Evolutionary conservation across 2,888 invertebrate species (phyloP), one percentile per base, ranked within the genome.

Genomic region (Drosophila anomelani): DNA sequence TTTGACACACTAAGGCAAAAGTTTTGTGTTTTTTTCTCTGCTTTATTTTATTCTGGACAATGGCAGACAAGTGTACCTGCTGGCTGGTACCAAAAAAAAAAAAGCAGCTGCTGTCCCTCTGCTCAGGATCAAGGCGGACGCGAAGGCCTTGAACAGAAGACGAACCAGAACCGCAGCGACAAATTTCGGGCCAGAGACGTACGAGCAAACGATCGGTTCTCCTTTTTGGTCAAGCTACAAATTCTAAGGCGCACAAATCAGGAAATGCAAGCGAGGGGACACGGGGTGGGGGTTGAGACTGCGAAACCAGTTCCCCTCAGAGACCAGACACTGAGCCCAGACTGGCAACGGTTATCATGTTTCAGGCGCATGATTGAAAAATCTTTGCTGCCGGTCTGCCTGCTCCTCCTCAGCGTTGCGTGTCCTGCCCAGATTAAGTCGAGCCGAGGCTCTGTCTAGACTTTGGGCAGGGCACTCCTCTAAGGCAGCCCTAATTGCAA

Each of bases 311-410:
- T 85, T 79, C 56, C 49, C 58, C 23, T 23, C 38, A 13, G 38
- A 68, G 44, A 10, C 69, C 69, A 69, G 67, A 67, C 67, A 47
- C 39, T 23, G 55, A 60, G 57, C 32, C 32, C 54, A 76, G 69
- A 67, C 56, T 54, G 73, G 36, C 74, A 70, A 67, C 75, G 70
- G 81, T 78, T 84, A 82, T 89, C 83, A 85, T 83, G 80, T 90
- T 89, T 88, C 89, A 80, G 76, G 82, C 90, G 70, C 87, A 90
- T 90, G 81, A 89, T 86, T 89, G 69, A 72, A 74, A 76, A 69
- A 78, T 76, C 80, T 78, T 77, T 75, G 74, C 60, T 67, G 70
- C 51, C 49, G 71, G 62, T 49, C 34, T 34, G 51, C 1, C 41
- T 36, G 49, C 20, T 32, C 41, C 55, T 36, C 41, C 41, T 10